Evolutionary conservation across 1,140 invertebrate species (phyloP).

Genomic region (Cyrtorhinus lividipennis): DNA sequence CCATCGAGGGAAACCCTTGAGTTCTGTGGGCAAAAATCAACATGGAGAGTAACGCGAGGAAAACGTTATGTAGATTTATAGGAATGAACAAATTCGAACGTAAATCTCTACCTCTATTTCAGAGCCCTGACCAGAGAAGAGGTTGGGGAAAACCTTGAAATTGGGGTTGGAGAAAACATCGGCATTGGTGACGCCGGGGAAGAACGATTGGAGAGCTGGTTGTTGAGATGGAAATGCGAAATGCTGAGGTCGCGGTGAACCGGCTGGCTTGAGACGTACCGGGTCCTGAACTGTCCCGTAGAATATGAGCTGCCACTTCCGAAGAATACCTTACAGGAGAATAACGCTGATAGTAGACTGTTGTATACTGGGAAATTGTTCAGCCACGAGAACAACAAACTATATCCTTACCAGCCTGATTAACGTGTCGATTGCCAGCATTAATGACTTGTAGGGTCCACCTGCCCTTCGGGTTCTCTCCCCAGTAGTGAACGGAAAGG

Average conservation of each 20-base stretch:
- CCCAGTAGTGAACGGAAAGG: constrained; percentile 93
- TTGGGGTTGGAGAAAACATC: constrained; percentile 3
- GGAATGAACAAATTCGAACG: background rate
- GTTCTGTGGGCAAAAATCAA: background rate
- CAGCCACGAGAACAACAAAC: background rate
- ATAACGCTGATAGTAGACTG: no score
- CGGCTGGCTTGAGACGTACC: constrained; percentile 41
- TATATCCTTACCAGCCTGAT: constrained; percentile 46
- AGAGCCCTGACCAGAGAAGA: constrained; percentile 26
- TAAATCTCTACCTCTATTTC: constrained; percentile 20
- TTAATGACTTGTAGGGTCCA: constrained; percentile 92
- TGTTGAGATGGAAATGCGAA: constrained; percentile 32
- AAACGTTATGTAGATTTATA: background rate
- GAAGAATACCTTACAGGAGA: constrained; percentile 57
- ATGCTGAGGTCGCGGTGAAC: constrained; percentile 16
- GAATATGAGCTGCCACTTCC: constrained; percentile 86
- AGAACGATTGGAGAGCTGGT: constrained; percentile 22
- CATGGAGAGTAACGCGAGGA: background rate
- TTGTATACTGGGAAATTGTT: no score
- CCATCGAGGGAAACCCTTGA: constrained; percentile 13
- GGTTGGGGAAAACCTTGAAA: constrained; percentile 27
- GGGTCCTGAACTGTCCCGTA: constrained; percentile 77
- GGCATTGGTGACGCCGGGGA: constrained; percentile 6
- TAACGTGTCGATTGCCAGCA: constrained; percentile 65
- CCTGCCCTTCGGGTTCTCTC: constrained; percentile 75